These are phyloP conservation scores for Anthrax anthrax DNA, from an alignment of 2,888 invertebrate genomes.

Conservation along the genomic window DNA sequence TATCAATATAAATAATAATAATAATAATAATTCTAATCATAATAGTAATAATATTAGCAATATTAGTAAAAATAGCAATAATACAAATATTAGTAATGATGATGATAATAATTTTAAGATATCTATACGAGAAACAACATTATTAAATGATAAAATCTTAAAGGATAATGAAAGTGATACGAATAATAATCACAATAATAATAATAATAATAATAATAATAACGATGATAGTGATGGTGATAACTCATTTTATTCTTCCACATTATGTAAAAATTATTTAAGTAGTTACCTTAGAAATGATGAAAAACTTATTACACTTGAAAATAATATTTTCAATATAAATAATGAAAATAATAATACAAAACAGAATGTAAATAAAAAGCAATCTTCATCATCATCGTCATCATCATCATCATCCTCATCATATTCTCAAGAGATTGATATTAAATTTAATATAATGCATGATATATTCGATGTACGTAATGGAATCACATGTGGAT, in stretches of 20 bases:
- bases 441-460: constrained; percentile 18
- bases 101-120: no score
- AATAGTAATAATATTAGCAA: no score
- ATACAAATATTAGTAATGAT: not conserved
- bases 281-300: not conserved
- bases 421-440: not conserved
- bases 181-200: no score
- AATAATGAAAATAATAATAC: not conserved
- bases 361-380: not conserved
- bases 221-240: not conserved
- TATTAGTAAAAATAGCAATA: not conserved
- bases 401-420: not conserved
- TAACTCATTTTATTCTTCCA: not conserved
- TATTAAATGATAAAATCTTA: not conserved
- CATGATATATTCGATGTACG: constrained; percentile 23
- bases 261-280: constrained; percentile 3
- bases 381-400: not conserved
- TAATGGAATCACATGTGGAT: constrained; percentile 21
- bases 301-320: constrained; percentile 2
- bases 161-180: not conserved
- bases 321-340: not conserved
- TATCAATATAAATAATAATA: no score
- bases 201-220: not conserved
- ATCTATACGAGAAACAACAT: no score
- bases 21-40: no score